A percentile compares a stretch with the other conserved stretches of the same genome.
phyloP scores from a whole-genome alignment of 2,888 invertebrate species.

The Diarsia brunnea region DNA sequence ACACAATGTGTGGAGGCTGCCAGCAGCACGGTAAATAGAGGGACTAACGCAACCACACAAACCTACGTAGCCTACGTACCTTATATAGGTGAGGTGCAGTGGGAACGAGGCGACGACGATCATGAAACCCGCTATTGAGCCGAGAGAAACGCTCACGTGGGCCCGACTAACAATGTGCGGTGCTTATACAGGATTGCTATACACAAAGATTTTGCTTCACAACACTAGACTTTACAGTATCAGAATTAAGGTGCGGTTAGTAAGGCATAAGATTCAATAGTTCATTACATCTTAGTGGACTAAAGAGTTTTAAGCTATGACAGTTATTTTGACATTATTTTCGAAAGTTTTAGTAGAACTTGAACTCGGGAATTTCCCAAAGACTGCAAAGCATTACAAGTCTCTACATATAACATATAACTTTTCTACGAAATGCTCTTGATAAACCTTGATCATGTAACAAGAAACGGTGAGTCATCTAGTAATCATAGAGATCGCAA shows the following conservation, averaged over 20 bases:
- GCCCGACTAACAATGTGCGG: constrained; percentile 64
- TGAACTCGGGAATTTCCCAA: background rate
- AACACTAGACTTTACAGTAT: constrained; percentile 24
- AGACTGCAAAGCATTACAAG: constrained; percentile 1
- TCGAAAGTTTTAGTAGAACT: background rate
- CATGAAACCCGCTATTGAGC: constrained; percentile 75
- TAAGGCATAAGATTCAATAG: background rate
- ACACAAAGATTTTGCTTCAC: constrained; percentile 45
- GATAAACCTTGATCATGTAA: constrained; percentile 29
- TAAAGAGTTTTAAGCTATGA: background rate
- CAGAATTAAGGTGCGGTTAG: background rate
- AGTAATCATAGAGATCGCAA: constrained; percentile 32
- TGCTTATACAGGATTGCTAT: constrained; percentile 56
- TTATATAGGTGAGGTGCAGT: constrained; percentile 69
- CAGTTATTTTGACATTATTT: background rate
- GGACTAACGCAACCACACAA: constrained; percentile 70
- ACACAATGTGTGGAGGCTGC: constrained; percentile 74
- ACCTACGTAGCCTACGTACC: constrained; percentile 64
- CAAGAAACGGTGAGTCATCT: constrained; percentile 49
- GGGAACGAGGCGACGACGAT: constrained; percentile 76
- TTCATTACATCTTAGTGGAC: constrained; percentile 4
- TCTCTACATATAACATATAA: background rate
- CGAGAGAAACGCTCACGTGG: constrained; percentile 70
- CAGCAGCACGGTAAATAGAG: constrained; percentile 77
- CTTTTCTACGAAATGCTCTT: constrained; percentile 18